Base-by-base conservation (phyloP, 2,888 invertebrate genomes). In the Tricholauxania praeusta region DNA sequence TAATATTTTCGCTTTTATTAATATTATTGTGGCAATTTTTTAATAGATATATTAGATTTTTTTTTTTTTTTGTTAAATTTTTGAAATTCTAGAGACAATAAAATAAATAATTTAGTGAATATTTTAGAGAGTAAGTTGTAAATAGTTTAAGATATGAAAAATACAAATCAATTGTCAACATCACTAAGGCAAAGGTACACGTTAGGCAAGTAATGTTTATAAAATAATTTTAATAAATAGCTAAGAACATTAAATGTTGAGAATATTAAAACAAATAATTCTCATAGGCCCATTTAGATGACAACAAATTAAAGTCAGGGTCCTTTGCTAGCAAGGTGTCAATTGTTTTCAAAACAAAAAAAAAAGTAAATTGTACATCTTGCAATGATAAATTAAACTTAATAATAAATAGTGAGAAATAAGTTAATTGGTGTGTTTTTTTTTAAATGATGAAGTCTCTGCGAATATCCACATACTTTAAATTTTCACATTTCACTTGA, bases 241-340 rank as follows among this genome's bases (percentile, higher is more conserved):
- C 8, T 39, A 39, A 6, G 10, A 39, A 39, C 39, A 39, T 39
- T 39, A 39, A 39, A 39, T 8, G 39, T 1, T 39, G 39, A 39
- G 39, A 39, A 39, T 39, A 39, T 8, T 8, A 39, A 39, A 39
- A 39, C 10, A 55, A 17, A 19, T 22, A 22, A 39, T 64, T n/a
- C 28, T 47, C 48, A 39, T 10, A 39, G 39, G 10, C 48, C 15
- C 39, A 73, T 62, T 74, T 59, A 47, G 48, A 48, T 39, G 10
- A 39, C 6, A 39, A 10, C 10, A 39, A 39, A 28, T 28, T 3
- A 28, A 10, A 39, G 71, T 65, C 47, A 28, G 39, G 53, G 78
- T 80, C 84, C 87, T 84, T 86, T 83, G 85, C 85, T 84, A 86
- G 86, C 86, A 86, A 87, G 86, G 87, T 76, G 84, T 79, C 86